Percentiles rank a stretch among this genome's conserved stretches.
phyloP scores from a whole-genome alignment of 2,888 invertebrate species.

The Rhagonycha fulva region DNA sequence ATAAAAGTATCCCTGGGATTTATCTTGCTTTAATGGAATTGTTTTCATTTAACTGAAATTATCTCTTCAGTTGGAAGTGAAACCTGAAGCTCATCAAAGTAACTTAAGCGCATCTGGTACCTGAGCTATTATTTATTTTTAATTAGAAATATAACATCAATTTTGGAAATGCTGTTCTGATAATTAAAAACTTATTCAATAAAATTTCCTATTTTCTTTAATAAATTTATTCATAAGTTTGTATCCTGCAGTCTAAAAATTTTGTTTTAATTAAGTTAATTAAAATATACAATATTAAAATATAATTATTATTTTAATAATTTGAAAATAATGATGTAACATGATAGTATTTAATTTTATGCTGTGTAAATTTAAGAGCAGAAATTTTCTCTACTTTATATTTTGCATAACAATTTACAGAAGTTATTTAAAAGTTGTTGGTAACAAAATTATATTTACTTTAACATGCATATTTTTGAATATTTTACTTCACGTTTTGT shows the following conservation, averaged over 20 bases:
- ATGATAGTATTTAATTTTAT: background rate
- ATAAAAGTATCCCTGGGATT: background rate
- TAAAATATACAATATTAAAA: background rate
- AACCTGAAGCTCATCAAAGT: background rate
- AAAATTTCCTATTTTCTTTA: background rate
- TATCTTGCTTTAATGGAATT: background rate
- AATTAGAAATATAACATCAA: background rate
- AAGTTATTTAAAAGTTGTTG: background rate
- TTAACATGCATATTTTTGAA: background rate
- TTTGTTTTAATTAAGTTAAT: background rate
- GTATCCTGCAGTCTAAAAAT: background rate
- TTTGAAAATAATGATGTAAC: background rate
- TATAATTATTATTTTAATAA: background rate
- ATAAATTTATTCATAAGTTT: background rate
- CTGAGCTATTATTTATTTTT: background rate
- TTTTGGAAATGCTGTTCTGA: background rate
- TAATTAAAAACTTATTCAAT: background rate
- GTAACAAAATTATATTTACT: background rate
- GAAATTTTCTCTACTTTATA: background rate
- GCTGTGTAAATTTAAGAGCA: background rate
- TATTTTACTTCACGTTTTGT: background rate
- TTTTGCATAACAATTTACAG: background rate
- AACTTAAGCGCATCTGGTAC: slow-evolving; percentile 8
- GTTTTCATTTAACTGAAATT: background rate
- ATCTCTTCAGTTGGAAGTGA: background rate